Evolutionary conservation across 2,113 vertebrate species (phyloP).

Genomic region (Hystrix cristata): DNA sequence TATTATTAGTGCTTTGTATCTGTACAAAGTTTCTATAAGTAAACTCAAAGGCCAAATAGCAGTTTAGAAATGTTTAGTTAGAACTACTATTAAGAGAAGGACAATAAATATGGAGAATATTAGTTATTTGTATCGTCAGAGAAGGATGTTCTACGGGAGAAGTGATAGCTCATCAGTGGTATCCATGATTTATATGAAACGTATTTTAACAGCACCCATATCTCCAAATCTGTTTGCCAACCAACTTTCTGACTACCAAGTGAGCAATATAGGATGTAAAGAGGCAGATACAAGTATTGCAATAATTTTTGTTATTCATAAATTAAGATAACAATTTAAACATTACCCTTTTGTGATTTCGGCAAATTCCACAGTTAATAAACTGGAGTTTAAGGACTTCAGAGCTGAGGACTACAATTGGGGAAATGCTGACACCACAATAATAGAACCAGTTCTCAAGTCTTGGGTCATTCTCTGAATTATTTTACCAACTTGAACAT

Average conservation of each 20-base stretch:
- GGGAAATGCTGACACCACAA: constrained; percentile 40
- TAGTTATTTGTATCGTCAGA: neutral
- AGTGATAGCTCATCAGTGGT: neutral
- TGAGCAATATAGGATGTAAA: neutral
- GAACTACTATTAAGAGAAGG: constrained; percentile 32
- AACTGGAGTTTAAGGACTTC: constrained; percentile 52
- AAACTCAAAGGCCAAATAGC: neutral
- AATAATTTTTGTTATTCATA: constrained; percentile 38
- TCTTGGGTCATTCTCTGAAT: constrained; percentile 15
- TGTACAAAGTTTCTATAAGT: constrained; percentile 27
- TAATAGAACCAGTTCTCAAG: constrained; percentile 11
- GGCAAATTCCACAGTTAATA: neutral
- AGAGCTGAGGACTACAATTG: constrained; percentile 33
- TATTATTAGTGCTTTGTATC: constrained; percentile 31
- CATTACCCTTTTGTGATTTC: neutral
- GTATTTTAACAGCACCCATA: constrained; percentile 15
- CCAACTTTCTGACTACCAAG: constrained; percentile 45
- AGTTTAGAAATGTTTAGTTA: constrained; percentile 55
- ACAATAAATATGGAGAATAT: neutral
- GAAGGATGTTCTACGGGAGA: constrained; percentile 18
- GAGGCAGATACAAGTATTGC: neutral
- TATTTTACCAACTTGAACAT: constrained; percentile 52
- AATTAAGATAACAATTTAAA: constrained; percentile 44
- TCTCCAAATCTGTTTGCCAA: constrained; percentile 13
- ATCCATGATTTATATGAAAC: constrained; percentile 38